phyloP scores from a whole-genome alignment of 2,113 vertebrate species.

The Sinocyclocheilus anophthalmus region DNA sequence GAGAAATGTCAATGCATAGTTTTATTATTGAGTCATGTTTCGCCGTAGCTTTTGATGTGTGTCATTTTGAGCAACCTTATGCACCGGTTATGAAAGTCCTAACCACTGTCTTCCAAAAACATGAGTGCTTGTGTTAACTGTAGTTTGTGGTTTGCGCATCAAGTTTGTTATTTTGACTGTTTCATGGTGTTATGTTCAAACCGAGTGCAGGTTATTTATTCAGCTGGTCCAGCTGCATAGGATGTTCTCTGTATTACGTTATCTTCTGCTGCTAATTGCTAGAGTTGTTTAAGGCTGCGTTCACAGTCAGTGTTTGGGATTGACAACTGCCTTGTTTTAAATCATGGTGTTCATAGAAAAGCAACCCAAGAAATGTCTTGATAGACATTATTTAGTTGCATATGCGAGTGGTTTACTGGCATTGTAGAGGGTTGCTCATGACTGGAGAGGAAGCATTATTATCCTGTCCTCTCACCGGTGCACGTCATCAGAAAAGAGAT shows the following conservation, averaged over 20 bases:
- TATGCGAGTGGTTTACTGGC: no score
- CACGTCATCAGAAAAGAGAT: no score
- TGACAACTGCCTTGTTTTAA: background rate
- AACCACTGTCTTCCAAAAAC: background rate
- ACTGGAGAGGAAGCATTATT: background rate
- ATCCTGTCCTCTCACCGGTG: no score
- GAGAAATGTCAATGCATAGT: background rate
- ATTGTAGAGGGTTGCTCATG: background rate
- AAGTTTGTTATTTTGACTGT: slow-evolving; percentile 16
- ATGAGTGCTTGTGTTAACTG: background rate
- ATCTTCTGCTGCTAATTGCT: background rate
- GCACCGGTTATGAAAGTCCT: background rate
- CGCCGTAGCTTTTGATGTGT: background rate
- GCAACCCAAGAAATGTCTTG: background rate
- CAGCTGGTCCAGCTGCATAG: slow-evolving; percentile 25
- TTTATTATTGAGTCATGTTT: slow-evolving; percentile 14
- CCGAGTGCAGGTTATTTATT: slow-evolving; percentile 50
- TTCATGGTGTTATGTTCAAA: slow-evolving; percentile 38
- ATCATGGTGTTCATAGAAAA: background rate
- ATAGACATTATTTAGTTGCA: background rate
- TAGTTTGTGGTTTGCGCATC: background rate
- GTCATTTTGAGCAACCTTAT: background rate
- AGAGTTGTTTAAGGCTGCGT: background rate
- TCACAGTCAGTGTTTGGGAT: background rate
- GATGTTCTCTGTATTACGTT: background rate